Evolutionary conservation across 2,113 vertebrate genomes (phyloP), one percentile per base, ranked within the genome.

Genomic region (Gymnarchus niloticus): DNA sequence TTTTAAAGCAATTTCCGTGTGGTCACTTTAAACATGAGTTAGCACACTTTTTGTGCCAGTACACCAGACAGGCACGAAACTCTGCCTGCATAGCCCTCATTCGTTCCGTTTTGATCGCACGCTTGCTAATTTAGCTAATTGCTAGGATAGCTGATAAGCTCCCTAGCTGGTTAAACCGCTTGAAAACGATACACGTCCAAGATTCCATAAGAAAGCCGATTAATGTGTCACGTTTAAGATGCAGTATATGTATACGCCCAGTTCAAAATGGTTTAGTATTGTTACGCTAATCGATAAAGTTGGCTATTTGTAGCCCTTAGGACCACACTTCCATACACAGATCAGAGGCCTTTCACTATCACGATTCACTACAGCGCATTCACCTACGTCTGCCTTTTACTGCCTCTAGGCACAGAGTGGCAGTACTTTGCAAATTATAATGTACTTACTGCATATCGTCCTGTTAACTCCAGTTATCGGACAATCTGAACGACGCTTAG

Each of bases 381-480:
- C 44, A 48, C 19, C 8, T n/a, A n/a, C n/a, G n/a, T n/a, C n/a
- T n/a, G 44, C 37, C 41, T 77, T 77, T 44, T 77, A 41, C 73
- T 6, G 6, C 21, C 6, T 48, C 8, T 77, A n/a, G 7, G 44
- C 9, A 77, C 44, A 21, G 21, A 33, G 19, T 77, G 73, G 41
- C 19, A 7, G 17, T 37, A 23, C 19, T 37, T 12, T 3, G 25
- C 59, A n/a, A 54, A 23, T 1, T 7, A 33, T 49, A 17, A 8
- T 2, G 0, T 83, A 93, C 93, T 94, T 86, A 93, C 93, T 93
- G 93, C 93, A 94, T 94, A 85, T 90, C 91, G 87, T 59, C 82
- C 25, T 28, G 56, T 3, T 46, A 46, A 69, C 25, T 2, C 48
- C 76, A 46, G 19, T 17, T 44, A 23, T 77, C 44, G 7, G 21